Conservation (phyloP, 2,113 vertebrate genomes). For the Epinephelus fuscoguttatus region DNA sequence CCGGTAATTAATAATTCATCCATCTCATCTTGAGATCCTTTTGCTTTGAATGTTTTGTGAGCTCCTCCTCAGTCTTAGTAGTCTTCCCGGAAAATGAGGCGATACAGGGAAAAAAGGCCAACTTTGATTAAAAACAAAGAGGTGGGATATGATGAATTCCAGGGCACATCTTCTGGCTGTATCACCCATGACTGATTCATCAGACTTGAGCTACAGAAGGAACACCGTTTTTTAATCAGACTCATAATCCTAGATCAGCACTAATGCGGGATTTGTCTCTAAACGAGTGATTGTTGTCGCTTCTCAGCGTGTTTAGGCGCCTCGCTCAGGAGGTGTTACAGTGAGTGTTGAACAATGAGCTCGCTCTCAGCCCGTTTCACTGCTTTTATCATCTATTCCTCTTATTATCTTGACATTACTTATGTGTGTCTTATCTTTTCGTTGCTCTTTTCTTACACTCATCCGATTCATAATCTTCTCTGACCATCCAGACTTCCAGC, state of each 20-base stretch:
- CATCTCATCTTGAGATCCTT: slow-evolving; percentile 46
- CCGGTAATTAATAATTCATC: slow-evolving; percentile 65
- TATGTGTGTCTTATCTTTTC: background rate
- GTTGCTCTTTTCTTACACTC: background rate
- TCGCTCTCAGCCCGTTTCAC: slow-evolving; percentile 2
- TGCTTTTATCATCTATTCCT: slow-evolving; percentile 5
- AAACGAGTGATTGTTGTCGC: slow-evolving; percentile 44
- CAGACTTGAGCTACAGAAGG: slow-evolving; percentile 42
- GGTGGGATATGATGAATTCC: slow-evolving; percentile 59
- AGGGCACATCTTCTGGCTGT: slow-evolving; percentile 42
- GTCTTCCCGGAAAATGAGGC: slow-evolving; percentile 24
- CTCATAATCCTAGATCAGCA: slow-evolving; percentile 66
- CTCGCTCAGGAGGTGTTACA: slow-evolving; percentile 10
- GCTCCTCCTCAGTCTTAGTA: slow-evolving; percentile 26
- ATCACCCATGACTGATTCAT: slow-evolving; percentile 60
- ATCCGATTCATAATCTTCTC: background rate
- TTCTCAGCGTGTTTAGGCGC: slow-evolving; percentile 39
- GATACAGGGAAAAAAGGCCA: slow-evolving; percentile 15
- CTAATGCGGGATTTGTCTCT: slow-evolving; percentile 57
- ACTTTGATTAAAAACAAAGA: slow-evolving; percentile 46
- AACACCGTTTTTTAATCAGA: slow-evolving; percentile 53
- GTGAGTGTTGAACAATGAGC: slow-evolving; percentile 30
- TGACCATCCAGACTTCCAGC: background rate
- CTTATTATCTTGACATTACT: slow-evolving; percentile 1
- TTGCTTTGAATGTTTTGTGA: slow-evolving; percentile 46